Percentiles rank a stretch among this genome's conserved stretches.
phyloP scores from a whole-genome alignment of 2,888 invertebrate genomes.

The Dermolepida albohirtum region DNA sequence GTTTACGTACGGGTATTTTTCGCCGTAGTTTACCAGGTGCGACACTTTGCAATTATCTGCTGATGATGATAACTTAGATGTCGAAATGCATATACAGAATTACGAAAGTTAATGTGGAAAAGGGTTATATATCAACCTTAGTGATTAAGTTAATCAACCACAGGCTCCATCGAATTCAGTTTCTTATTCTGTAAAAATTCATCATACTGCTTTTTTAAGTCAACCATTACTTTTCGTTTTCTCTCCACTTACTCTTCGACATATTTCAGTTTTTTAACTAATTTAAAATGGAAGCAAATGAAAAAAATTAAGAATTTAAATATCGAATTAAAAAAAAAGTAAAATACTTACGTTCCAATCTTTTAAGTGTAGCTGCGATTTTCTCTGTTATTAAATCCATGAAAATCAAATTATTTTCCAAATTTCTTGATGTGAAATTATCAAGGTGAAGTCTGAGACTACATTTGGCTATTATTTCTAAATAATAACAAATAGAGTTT shows the following conservation, averaged over 20 bases:
- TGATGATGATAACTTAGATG: too few relatives aligned
- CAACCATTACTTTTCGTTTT: conserved; percentile 55
- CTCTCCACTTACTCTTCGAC: conserved; percentile 55
- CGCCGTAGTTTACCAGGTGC: too few relatives aligned
- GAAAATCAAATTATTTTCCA: conserved; percentile 54
- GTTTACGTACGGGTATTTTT: too few relatives aligned
- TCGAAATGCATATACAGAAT: too few relatives aligned
- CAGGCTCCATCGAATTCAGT: too few relatives aligned
- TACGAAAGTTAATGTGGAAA: too few relatives aligned
- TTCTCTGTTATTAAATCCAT: conserved; percentile 59
- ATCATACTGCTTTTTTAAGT: conserved; percentile 59
- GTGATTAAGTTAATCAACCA: too few relatives aligned
- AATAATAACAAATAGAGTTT: conserved; percentile 58
- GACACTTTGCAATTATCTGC: too few relatives aligned
- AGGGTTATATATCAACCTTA: too few relatives aligned
- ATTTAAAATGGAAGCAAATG: conserved; percentile 26
- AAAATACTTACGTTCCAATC: conserved; percentile 60
- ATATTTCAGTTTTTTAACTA: conserved; percentile 59
- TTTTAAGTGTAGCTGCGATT: conserved; percentile 56
- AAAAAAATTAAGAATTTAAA: conserved; percentile 11
- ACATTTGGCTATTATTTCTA: conserved; percentile 59
- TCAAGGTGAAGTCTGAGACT: conserved; percentile 57
- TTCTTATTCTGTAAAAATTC: conserved; percentile 57
- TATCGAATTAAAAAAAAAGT: neutral
- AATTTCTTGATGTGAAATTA: conserved; percentile 51